A percentile compares a stretch with the other conserved stretches of the same genome.
phyloP scores from a whole-genome alignment of 2,113 vertebrate genomes.

The Indri indri region DNA sequence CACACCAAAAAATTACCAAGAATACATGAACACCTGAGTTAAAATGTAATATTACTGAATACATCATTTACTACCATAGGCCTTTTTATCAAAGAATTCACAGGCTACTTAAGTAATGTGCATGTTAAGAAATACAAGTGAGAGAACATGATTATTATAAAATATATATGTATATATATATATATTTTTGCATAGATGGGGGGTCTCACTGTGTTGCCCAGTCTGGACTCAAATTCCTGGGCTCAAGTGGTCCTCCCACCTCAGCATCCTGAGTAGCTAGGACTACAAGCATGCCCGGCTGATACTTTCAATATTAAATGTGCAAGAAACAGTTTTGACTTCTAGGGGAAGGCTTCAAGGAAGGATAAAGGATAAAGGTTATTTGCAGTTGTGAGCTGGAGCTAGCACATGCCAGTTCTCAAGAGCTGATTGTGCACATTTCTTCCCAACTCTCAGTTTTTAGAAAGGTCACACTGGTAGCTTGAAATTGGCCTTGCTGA shows the following conservation, averaged over 20 bases:
- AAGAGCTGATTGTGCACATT: background rate
- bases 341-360: background rate
- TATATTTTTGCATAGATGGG: no score
- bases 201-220: no score
- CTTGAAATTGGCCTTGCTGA: background rate
- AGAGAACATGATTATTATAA: background rate
- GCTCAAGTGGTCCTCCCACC: no score
- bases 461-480: background rate
- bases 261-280: no score
- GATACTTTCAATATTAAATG: background rate
- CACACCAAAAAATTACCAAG: background rate
- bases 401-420: background rate
- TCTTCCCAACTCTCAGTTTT: background rate
- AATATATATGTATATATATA: no score
- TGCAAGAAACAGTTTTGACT: background rate
- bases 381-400: background rate
- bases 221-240: no score
- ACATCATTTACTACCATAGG: background rate
- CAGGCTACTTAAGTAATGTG: background rate
- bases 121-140: background rate
- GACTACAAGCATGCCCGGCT: no score
- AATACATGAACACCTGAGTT: background rate
- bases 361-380: background rate
- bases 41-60: background rate
- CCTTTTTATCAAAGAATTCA: background rate